Conservation (phyloP, 2,797 vertebrate genomes). For the Phataginus tetradactyla region DNA sequence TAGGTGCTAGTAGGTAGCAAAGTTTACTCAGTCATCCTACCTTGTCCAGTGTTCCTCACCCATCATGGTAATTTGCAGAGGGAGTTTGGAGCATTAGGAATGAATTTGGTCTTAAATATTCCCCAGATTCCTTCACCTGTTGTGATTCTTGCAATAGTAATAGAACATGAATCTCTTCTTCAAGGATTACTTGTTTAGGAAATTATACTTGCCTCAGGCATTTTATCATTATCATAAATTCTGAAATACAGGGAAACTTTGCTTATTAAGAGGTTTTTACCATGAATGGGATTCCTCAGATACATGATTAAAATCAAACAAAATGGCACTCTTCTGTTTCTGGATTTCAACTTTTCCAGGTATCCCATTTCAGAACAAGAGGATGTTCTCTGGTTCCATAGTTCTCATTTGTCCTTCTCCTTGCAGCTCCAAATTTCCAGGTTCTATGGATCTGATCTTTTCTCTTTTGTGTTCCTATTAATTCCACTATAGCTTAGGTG, state of each 20-base stretch:
- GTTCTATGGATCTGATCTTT: neutral
- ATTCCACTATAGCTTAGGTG: neutral
- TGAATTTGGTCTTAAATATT: neutral
- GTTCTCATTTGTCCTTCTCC: neutral
- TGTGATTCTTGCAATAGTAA: neutral
- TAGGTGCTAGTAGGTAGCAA: neutral
- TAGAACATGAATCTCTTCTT: neutral
- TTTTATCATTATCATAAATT: neutral
- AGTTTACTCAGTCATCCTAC: neutral
- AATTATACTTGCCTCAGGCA: neutral
- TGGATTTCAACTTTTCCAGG: neutral
- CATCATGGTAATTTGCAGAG: neutral
- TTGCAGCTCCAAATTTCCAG: neutral
- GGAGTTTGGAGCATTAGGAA: neutral
- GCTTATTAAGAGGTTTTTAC: neutral
- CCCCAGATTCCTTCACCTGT: neutral
- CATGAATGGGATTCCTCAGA: neutral
- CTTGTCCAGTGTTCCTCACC: neutral
- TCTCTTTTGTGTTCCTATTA: neutral
- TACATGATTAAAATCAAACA: neutral
- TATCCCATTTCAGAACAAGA: neutral
- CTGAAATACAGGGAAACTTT: neutral
- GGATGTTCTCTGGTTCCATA: neutral
- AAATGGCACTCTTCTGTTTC: neutral
- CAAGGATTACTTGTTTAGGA: neutral